Evolutionary conservation across 2,113 vertebrate genomes (phyloP), one percentile per base, ranked within the genome.

Genomic region (Pipa parva): DNA sequence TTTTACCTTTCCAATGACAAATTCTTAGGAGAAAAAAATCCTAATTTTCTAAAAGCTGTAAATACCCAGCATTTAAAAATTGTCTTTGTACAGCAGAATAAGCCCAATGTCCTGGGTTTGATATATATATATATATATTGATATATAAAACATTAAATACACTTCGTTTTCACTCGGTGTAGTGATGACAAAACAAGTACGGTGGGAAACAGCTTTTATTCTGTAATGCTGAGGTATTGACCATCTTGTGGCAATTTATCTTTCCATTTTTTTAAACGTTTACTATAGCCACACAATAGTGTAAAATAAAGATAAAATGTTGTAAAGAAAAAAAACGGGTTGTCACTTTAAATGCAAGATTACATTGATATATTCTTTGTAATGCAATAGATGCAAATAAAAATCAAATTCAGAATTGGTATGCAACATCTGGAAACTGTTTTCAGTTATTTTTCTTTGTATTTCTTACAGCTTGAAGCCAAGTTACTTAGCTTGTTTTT

Each of bases 311-410:
- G 76, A 49, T 74, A 75, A 79, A 70, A 78, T 82, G 79, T 70
- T 74, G 73, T n/a, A n/a, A n/a, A n/a, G n/a, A n/a, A n/a, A n/a
- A n/a, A 91, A 91, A 90, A 87, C 89, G 84, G 90, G 84, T 87
- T 90, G 82, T 89, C 88, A 89, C 88, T 93, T 89, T 86, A 91
- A 91, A 84, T 91, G 83, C 85, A 90, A 85, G 83, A 78, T 81
- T 79, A 83, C 74, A 72, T 73, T 90, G 73, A 74, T 80, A 89
- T 87, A 92, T 86, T 90, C 89, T 93, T 94, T 94, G 90, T 96
- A 92, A 92, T 91, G 72, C 77, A 82, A 75, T 90, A 90, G 88
- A 88, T 93, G 89, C 88, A 93, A 97, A 95, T 97, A 95, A 97
- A 90, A 92, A 61, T 60, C 31, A 70, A 37, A 70, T 25, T 49